Conservation (phyloP, 1,140 invertebrate species). For the Dryas iulia region DNA sequence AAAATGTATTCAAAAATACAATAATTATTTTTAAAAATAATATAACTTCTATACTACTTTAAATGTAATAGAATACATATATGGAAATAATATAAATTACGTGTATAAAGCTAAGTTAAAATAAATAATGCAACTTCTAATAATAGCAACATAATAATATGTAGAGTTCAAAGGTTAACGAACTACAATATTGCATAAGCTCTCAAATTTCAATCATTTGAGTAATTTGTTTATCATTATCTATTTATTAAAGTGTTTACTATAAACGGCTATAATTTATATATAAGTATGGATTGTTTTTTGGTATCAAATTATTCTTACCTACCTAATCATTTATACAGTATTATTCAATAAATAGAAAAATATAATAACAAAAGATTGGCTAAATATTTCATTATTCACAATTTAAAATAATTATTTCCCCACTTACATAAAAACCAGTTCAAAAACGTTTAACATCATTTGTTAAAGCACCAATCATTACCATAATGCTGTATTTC, state of each 20-base stretch:
- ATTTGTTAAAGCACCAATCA: not conserved
- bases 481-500: not conserved
- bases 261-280: not conserved
- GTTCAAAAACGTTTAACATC: too few species aligned
- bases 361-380: too few species aligned
- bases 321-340: too few species aligned
- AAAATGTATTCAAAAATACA: too few species aligned
- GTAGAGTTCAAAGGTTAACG: not conserved
- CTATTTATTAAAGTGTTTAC: not conserved
- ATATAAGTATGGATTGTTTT: not conserved
- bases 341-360: too few species aligned
- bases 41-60: too few species aligned
- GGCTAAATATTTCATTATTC: too few species aligned
- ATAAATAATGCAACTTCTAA: not conserved
- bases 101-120: not conserved
- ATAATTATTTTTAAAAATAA: too few species aligned
- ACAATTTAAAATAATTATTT: too few species aligned
- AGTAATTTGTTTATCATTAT: not conserved
- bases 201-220: slow-evolving; percentile 1
- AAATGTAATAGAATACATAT: too few species aligned
- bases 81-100: not conserved
- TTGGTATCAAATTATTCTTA: too few species aligned
- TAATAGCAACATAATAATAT: not conserved
- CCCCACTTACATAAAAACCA: too few species aligned
- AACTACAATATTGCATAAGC: not conserved